phyloP scores from a whole-genome alignment of 2,888 invertebrate species.

The Dryadula phaetusa region DNA sequence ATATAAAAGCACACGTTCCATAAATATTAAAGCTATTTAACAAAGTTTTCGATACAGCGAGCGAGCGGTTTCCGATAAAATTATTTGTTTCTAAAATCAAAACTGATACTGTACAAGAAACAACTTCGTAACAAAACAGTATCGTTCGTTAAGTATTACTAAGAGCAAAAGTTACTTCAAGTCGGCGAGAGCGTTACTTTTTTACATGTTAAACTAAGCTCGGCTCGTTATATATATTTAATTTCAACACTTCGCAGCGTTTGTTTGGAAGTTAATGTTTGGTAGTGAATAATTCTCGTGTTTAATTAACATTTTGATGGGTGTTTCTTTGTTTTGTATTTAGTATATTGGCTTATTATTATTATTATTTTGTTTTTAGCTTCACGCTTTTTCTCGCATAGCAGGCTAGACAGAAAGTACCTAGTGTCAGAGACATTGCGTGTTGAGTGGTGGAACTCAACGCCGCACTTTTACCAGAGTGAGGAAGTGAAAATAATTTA shows the following conservation, averaged over 20 bases:
- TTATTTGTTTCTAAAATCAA: constrained; percentile 27
- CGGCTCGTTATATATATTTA: constrained; percentile 10
- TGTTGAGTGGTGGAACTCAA: too few species aligned
- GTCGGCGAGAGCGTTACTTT: constrained; percentile 2
- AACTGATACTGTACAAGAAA: constrained; percentile 33
- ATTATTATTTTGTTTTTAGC: too few species aligned
- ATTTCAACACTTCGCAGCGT: constrained; percentile 11
- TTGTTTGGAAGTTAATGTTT: background rate
- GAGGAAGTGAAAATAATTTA: too few species aligned
- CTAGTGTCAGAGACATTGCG: too few species aligned
- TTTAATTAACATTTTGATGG: background rate
- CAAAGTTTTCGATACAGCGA: constrained; percentile 3
- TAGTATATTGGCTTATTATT: too few species aligned
- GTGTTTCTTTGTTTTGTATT: background rate
- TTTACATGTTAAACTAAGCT: constrained; percentile 16
- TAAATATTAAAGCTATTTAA: constrained; percentile 16
- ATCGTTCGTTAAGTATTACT: constrained; percentile 30
- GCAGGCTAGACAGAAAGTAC: too few species aligned
- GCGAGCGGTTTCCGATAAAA: constrained; percentile 12
- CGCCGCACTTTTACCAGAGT: too few species aligned
- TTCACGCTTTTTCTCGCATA: too few species aligned
- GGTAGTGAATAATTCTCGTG: background rate
- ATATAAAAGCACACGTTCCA: background rate
- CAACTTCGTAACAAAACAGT: constrained; percentile 38
- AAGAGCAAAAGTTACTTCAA: constrained; percentile 30